These are phyloP conservation scores for Astreopora myriophthalma DNA, from an alignment of 64 coral and sea anemone genomes.

Conservation along the genomic window DNA sequence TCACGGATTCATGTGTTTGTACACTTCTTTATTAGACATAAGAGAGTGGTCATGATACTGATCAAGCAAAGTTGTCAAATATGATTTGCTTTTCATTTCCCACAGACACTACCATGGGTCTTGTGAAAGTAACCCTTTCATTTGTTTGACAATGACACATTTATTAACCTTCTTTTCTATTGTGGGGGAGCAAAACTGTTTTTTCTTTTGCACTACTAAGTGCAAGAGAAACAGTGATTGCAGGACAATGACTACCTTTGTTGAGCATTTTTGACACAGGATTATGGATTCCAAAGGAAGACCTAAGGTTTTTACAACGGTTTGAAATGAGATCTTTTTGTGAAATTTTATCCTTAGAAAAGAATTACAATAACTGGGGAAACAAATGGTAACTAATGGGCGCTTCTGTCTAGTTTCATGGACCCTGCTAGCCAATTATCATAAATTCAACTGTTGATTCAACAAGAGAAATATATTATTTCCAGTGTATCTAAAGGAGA, in stretches of 20 bases:
- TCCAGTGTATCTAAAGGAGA: neutral
- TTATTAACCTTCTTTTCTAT: neutral
- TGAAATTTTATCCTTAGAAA: conserved; percentile 6
- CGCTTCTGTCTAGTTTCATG: neutral
- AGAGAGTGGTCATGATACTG: conserved; percentile 2
- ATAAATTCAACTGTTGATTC: neutral
- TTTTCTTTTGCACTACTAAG: neutral
- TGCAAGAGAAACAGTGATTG: neutral
- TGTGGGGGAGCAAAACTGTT: neutral
- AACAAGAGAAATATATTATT: neutral
- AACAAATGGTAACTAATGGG: neutral
- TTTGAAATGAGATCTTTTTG: neutral
- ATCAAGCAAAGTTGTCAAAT: neutral
- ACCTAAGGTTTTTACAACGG: neutral
- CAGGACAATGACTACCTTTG: neutral
- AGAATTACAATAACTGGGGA: neutral
- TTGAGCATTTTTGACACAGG: neutral
- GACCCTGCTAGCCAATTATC: neutral
- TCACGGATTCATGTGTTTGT: neutral
- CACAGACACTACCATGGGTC: neutral
- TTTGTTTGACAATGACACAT: conserved; percentile 6
- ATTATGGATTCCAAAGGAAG: neutral
- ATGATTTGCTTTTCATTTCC: neutral
- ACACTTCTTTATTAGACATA: neutral
- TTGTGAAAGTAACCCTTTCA: conserved; percentile 8